Evolutionary conservation across 2,888 invertebrate species (phyloP).

Genomic region (Hydrotaea diabolus): DNA sequence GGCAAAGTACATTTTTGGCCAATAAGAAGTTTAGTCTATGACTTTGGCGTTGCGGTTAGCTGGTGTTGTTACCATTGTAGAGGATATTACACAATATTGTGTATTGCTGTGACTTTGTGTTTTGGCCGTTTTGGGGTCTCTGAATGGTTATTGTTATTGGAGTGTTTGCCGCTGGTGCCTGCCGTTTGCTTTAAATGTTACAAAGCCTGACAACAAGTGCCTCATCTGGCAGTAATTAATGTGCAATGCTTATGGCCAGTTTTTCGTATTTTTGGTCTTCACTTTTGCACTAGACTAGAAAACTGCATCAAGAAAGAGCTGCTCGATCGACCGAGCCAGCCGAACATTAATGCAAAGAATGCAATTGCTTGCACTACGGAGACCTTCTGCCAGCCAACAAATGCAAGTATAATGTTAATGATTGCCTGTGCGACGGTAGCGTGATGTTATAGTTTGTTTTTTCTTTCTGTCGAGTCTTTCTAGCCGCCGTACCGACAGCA

Average conservation of each 20-base stretch:
- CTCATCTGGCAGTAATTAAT: constrained; percentile 66
- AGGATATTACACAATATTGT: constrained; percentile 68
- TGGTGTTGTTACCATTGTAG: constrained; percentile 51
- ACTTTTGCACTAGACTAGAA: neutral
- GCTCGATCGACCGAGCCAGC: neutral
- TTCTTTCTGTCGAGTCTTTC: constrained; percentile 13
- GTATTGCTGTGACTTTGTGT: constrained; percentile 62
- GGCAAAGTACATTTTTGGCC: constrained; percentile 38
- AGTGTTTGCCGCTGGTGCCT: constrained; percentile 31
- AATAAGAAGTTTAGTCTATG: constrained; percentile 45
- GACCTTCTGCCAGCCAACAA: constrained; percentile 60
- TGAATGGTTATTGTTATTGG: constrained; percentile 51
- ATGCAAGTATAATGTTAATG: constrained; percentile 43
- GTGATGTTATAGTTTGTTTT: constrained; percentile 39
- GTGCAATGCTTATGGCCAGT: constrained; percentile 58
- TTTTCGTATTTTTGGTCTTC: neutral
- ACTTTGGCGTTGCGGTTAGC: constrained; percentile 19
- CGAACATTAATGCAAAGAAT: constrained; percentile 40
- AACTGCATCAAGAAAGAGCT: constrained; percentile 29
- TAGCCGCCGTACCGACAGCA: neutral
- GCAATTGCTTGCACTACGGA: constrained; percentile 46
- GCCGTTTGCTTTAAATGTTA: constrained; percentile 59
- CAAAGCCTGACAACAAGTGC: constrained; percentile 63
- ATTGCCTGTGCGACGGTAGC: constrained; percentile 27
- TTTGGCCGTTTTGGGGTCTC: constrained; percentile 54